A percentile compares a stretch with the other conserved stretches of the same genome.
Conservation (phyloP, 2,888 invertebrate species). For the Thyatira batis region DNA sequence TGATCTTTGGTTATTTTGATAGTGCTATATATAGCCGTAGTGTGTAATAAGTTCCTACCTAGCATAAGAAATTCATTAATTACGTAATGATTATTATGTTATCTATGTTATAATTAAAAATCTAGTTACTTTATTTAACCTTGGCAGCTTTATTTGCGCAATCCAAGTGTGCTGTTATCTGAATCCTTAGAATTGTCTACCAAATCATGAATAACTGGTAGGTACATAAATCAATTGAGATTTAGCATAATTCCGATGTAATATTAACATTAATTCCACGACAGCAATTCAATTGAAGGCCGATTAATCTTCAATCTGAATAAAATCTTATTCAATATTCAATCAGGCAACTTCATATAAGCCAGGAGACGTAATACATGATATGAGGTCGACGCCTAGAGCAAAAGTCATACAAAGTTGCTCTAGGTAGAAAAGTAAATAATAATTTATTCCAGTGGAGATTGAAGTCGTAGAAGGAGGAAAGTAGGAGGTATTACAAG, state of each 20-base stretch:
- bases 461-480: not conserved
- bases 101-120: no score
- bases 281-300: not conserved
- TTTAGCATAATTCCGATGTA: not conserved
- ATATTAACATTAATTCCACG: not conserved
- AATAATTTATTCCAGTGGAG: not conserved
- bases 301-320: not conserved
- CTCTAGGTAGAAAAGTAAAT: not conserved
- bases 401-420: not conserved
- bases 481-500: not conserved
- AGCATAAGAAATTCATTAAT: no score
- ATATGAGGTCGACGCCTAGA: not conserved
- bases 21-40: no score
- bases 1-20: no score
- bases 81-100: no score
- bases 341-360: not conserved
- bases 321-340: not conserved
- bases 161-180: no score
- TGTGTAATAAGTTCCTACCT: no score
- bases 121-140: no score
- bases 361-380: not conserved
- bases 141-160: no score
- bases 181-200: no score
- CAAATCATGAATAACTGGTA: no score
- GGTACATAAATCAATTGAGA: not conserved